A percentile compares a stretch with the other conserved stretches of the same genome.
phyloP scores from a whole-genome alignment of 2,797 vertebrate species.

The Oceanodroma leucorhoa region DNA sequence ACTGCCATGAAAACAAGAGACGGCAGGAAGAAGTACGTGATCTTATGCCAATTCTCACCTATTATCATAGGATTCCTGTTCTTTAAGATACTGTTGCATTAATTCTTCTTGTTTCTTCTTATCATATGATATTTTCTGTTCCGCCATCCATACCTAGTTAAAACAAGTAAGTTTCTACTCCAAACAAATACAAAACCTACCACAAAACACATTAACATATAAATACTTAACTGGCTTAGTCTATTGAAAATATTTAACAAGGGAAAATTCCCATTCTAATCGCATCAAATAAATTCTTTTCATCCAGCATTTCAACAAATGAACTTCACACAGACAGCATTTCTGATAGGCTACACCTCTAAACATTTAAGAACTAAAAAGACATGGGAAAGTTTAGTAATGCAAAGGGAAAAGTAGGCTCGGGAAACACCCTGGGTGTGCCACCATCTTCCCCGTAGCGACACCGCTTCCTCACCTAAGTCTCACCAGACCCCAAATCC shows the following conservation, averaged over 20 bases:
- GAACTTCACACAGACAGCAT: neutral
- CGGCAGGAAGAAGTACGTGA: neutral
- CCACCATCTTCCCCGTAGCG: fast-evolving
- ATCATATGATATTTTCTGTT: slow-evolving; percentile 96
- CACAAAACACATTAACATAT: fast-evolving
- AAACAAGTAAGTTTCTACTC: slow-evolving; percentile 4
- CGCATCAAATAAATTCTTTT: fast-evolving
- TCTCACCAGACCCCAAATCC: fast-evolving
- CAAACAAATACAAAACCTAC: neutral
- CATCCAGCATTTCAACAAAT: neutral
- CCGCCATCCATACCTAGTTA: slow-evolving; percentile 96
- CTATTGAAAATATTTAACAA: neutral
- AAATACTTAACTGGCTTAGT: neutral
- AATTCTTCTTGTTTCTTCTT: slow-evolving; percentile 97
- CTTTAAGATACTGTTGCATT: slow-evolving; percentile 96
- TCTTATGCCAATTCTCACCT: slow-evolving; percentile 76
- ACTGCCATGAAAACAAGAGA: neutral
- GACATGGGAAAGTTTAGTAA: fast-evolving
- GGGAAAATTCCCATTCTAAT: neutral
- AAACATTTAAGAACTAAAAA: neutral
- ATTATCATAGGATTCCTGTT: slow-evolving; percentile 97
- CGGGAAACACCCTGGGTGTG: fast-evolving
- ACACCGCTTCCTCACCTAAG: fast-evolving
- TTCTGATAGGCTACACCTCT: neutral
- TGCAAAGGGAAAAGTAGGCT: fast-evolving